Evolutionary conservation across 92 coral and sea anemone species (phyloP), one percentile per base, ranked within the genome.

Genomic region (Anthopleura xanthogrammica): DNA sequence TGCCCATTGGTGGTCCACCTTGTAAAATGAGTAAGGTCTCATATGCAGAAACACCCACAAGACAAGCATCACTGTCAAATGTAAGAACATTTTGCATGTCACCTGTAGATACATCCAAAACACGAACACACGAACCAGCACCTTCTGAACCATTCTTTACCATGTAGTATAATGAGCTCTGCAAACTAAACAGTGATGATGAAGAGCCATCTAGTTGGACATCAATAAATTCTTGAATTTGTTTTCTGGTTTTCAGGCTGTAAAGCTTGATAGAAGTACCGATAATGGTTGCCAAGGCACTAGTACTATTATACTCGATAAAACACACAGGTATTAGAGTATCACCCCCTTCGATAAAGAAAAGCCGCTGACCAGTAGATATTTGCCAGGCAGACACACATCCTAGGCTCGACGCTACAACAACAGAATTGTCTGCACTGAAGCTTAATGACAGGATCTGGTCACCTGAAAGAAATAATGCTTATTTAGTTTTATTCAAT

Each of bases 351-450:
- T 83, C 82, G 17, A 92, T 62, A 29, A 72, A 55, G 74, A 89
- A 86, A 79, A 89, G 48, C 46, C 89, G 86, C 85, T 92, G 91
- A 20, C 95, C 95, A 66, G 88, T 92, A 54, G 92, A 89, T 70
- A 92, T 77, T 29, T 82, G 88, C 95, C 95, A 92, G 20, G 83
- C 91, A 23, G 95, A 86, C 56, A 92, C 82, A 58, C 75, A 83
- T 23, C 89, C 90, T 23, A 40, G 16, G 66, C 81, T 52, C 41
- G 95, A 89, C 29, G 89, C 84, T 75, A 92, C 89, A 41, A 92
- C 78, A 17, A 82, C 73, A 19, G 95, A 86, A 46, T 92, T 92
- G 79, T 92, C 93, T 11, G 66, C 86, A 62, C 93, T 79, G 78
- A 91, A 55, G 14, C 43, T 71, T 46, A 89, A 77, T 20, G 75